phyloP scores from a whole-genome alignment of 2,888 invertebrate genomes.

The Conus canariensis region DNA sequence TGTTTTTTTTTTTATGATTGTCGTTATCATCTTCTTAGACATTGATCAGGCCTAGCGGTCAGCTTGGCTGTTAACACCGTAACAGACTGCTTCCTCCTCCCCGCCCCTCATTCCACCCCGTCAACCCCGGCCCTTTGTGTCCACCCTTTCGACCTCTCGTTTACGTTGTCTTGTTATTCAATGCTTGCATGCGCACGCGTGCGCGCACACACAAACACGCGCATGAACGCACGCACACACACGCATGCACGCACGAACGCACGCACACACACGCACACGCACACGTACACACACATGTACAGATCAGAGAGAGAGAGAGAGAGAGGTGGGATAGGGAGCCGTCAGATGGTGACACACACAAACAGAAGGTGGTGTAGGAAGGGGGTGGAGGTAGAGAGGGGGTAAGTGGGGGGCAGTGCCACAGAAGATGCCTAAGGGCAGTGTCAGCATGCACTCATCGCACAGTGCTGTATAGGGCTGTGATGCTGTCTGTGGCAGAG shows the following conservation, averaged over 20 bases:
- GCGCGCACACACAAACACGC: conserved; percentile 29
- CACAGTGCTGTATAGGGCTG: not conserved
- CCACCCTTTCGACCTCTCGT: too few species aligned
- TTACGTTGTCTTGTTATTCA: too few species aligned
- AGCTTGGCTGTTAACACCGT: too few species aligned
- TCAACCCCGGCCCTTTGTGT: too few species aligned
- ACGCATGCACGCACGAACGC: not conserved
- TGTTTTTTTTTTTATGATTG: too few species aligned
- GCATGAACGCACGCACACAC: not conserved
- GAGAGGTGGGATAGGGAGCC: too few species aligned
- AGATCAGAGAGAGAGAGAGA: not conserved
- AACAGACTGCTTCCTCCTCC: not conserved
- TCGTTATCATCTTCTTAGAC: too few species aligned
- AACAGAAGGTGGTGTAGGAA: not conserved
- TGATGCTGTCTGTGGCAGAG: not conserved
- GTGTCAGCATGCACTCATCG: not conserved
- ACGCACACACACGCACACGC: not conserved
- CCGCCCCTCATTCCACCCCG: not conserved
- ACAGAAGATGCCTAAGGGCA: too few species aligned
- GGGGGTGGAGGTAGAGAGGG: too few species aligned
- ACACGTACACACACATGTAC: not conserved
- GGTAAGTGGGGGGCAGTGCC: too few species aligned
- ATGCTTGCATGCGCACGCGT: conserved; percentile 16
- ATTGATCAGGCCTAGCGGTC: too few species aligned
- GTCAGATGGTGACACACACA: not conserved